Conservation (phyloP, 2,113 vertebrate species). For the Dendrocopos noguchii region DNA sequence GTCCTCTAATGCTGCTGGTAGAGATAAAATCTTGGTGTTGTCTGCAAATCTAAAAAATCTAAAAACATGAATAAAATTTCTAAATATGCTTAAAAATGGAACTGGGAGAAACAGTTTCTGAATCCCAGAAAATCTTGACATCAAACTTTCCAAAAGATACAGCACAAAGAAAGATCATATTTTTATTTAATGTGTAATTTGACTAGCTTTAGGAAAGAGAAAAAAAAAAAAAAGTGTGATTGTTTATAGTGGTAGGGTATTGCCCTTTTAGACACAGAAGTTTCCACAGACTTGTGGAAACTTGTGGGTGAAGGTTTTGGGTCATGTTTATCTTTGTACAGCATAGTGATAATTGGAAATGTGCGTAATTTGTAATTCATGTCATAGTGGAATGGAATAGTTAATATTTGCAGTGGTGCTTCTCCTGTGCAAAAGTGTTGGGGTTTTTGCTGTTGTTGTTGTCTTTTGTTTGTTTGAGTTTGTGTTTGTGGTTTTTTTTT, state of each 20-base stretch:
- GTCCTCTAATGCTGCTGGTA: neutral
- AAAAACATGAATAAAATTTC: neutral
- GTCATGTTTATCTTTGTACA: neutral
- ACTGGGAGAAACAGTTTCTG: neutral
- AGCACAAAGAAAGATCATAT: neutral
- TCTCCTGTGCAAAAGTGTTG: neutral
- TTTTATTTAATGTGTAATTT: neutral
- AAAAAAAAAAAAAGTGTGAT: too few relatives aligned
- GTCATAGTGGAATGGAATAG: neutral
- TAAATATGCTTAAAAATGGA: neutral
- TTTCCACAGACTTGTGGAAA: neutral
- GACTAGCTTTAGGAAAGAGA: neutral
- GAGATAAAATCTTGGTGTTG: neutral
- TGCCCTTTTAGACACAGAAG: neutral
- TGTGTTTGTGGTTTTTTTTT: too few relatives aligned
- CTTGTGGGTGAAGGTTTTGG: neutral
- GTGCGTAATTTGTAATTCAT: neutral
- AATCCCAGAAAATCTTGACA: neutral
- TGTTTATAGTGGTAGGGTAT: neutral
- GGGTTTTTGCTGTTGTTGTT: too few relatives aligned
- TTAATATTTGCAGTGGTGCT: neutral
- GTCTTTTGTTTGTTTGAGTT: too few relatives aligned
- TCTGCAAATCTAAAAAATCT: neutral
- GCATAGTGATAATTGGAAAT: neutral
- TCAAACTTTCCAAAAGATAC: neutral